phyloP scores from a whole-genome alignment of 2,113 vertebrate species.

The rat (Rattus norvegicus) region DNA sequence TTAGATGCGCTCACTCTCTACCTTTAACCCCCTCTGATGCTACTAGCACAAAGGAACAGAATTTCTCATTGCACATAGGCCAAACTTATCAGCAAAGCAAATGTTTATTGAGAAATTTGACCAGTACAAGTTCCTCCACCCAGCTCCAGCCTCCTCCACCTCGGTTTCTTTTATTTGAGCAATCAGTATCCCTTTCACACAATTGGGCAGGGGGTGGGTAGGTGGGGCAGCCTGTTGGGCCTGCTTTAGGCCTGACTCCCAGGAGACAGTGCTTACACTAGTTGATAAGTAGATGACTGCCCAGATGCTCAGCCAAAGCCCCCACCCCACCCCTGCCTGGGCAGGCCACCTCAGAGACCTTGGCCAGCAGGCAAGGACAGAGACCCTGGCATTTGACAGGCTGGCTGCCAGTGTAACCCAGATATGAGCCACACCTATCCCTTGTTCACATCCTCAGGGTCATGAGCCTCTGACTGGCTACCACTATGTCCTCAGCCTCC shows the following conservation, averaged over 20 bases:
- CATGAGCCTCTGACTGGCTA: not conserved
- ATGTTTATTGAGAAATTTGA: constrained; percentile 68
- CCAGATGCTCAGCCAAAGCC: not conserved
- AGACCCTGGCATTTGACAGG: not conserved
- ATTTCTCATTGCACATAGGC: constrained; percentile 8
- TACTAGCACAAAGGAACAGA: constrained; percentile 11
- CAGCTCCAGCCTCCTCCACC: not conserved
- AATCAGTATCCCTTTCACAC: constrained; percentile 69
- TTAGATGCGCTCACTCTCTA: not conserved
- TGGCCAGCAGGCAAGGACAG: not conserved
- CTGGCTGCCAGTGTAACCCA: not conserved
- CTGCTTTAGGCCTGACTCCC: not conserved
- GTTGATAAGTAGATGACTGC: not conserved
- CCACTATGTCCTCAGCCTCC: not conserved
- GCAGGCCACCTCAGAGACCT: not conserved
- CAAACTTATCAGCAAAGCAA: constrained; percentile 58
- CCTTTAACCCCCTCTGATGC: not conserved
- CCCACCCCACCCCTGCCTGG: not conserved
- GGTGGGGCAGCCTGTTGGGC: constrained; percentile 10
- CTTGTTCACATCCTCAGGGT: not conserved
- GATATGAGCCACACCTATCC: not conserved
- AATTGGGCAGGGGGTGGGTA: constrained; percentile 8
- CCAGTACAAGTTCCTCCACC: constrained; percentile 23
- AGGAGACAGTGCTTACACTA: not conserved
- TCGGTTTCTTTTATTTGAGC: constrained; percentile 62